Evolutionary conservation across 2,888 invertebrate genomes (phyloP), one percentile per base, ranked within the genome.

Genomic region (Temnothorax unifasciatus): DNA sequence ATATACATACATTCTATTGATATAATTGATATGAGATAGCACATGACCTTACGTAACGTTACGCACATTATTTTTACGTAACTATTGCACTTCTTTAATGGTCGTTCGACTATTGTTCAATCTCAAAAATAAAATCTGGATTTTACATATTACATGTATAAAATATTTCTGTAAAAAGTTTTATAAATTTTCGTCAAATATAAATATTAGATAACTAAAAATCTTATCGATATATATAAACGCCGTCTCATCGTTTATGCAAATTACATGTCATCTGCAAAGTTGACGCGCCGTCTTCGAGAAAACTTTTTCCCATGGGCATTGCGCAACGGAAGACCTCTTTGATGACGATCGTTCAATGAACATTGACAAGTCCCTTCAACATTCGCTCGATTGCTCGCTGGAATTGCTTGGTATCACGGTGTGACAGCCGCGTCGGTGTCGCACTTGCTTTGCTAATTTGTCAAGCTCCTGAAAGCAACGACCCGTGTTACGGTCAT

Each of bases 301-400:
- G n/a, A 6, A 59, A 47, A 25, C 13, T 13, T 61, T 34, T 11
- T 61, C 11, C 11, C 11, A 29, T n/a, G 18, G 44, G 47, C 21
- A 57, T n/a, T 54, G 15, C 41, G 69, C 54, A 75, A 34, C 4
- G 15, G 18, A 57, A 69, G 64, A n/a, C 41, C 13, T 47, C 3
- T 69, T 57, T 11, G 2, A 79, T 34, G 29, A 68, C 1, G 38
- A 64, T 21, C 29, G 21, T 38, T 77, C 59, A 18, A 21, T 18
- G 13, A 71, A 54, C 21, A 73, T 18, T 63, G 54, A 54, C 59
- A 59, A 57, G 57, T 64, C 13, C 4, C 29, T 25, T 92, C 90
- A 93, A 57, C 91, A 92, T 41, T 84, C 91, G 79, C 90, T 92
- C n/a, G 92, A 93, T 66, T 92, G 92, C 68, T 93, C 93, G 86